Percentiles rank a stretch among this genome's conserved stretches.
Evolutionary conservation across 2,113 vertebrate genomes (phyloP).

Genomic region (Neopipo cinnamomea): DNA sequence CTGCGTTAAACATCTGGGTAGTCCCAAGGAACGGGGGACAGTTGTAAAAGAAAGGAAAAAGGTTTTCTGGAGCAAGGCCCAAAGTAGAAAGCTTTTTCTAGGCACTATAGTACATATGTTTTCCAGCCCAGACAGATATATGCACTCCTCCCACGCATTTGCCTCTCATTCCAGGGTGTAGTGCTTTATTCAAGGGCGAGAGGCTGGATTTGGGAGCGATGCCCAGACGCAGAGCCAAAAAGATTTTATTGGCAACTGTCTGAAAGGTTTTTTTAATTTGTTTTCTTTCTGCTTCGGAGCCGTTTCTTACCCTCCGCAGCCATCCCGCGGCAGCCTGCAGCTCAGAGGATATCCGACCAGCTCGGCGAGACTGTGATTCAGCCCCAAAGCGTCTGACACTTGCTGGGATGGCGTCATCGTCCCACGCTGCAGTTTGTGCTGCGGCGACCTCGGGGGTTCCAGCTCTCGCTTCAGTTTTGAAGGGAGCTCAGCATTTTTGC

Average conservation of each 20-base stretch:
- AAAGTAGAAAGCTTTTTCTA: not conserved
- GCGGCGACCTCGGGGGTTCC: not conserved
- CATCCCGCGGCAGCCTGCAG: not conserved
- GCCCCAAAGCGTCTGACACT: not conserved
- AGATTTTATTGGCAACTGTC: not conserved
- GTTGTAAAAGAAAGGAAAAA: not conserved
- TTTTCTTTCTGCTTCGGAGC: not conserved
- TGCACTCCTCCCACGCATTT: not conserved
- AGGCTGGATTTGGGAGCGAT: not conserved
- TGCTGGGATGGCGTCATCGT: not conserved
- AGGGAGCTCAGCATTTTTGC: not conserved
- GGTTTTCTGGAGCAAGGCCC: slow-evolving; percentile 32
- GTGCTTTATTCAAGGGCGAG: not conserved
- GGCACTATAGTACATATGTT: not conserved
- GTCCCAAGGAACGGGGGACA: not conserved
- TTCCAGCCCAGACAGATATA: not conserved
- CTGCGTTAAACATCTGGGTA: not conserved
- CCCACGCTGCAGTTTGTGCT: not conserved
- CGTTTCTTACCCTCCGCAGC: not conserved
- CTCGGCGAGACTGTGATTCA: not conserved
- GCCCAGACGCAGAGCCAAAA: not conserved
- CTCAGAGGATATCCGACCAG: not conserved
- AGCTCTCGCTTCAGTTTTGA: not conserved
- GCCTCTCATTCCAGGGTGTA: not conserved
- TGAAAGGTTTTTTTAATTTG: not conserved